These are phyloP conservation scores for Epizoanthus illoricatus DNA, from an alignment of 92 coral and sea anemone genomes.

Conservation along the genomic window DNA sequence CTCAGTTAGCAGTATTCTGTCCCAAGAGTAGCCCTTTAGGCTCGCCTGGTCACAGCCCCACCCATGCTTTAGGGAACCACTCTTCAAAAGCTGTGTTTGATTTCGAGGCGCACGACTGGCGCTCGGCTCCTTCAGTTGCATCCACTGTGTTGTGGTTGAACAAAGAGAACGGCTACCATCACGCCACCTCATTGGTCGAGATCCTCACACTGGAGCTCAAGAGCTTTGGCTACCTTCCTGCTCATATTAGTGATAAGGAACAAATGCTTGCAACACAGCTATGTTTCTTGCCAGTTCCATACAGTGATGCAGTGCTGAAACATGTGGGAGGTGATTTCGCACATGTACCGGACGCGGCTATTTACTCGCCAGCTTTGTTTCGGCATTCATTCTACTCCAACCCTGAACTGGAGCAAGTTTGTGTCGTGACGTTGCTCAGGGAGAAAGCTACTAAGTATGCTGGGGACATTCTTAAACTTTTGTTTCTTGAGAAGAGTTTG, in stretches of 20 bases:
- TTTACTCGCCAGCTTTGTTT: constrained; percentile 70
- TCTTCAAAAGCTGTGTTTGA: constrained; percentile 14
- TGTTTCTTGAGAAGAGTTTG: constrained; percentile 48
- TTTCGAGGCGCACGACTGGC: constrained; percentile 43
- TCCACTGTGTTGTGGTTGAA: constrained; percentile 76
- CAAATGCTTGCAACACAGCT: constrained; percentile 55
- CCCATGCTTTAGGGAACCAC: not conserved
- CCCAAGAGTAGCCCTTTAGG: constrained; percentile 49
- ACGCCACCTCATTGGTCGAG: constrained; percentile 61
- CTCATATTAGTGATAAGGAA: constrained; percentile 45
- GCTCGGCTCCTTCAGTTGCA: constrained; percentile 47
- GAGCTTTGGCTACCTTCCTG: constrained; percentile 48
- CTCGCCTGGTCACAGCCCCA: constrained; percentile 35
- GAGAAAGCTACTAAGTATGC: constrained; percentile 71
- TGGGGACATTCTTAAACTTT: constrained; percentile 63
- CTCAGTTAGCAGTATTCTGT: constrained; percentile 75
- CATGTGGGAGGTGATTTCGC: constrained; percentile 71
- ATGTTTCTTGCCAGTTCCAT: constrained; percentile 64
- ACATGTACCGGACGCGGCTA: constrained; percentile 64
- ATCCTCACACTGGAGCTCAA: constrained; percentile 46
- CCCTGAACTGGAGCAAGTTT: constrained; percentile 93
- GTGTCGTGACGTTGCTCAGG: constrained; percentile 72
- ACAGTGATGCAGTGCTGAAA: constrained; percentile 66
- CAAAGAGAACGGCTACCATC: constrained; percentile 86
- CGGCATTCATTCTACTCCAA: constrained; percentile 85